Percentiles rank a stretch among this genome's conserved stretches.
Conservation (phyloP, 2,888 invertebrate genomes). For the Argyresthia goedartella region DNA sequence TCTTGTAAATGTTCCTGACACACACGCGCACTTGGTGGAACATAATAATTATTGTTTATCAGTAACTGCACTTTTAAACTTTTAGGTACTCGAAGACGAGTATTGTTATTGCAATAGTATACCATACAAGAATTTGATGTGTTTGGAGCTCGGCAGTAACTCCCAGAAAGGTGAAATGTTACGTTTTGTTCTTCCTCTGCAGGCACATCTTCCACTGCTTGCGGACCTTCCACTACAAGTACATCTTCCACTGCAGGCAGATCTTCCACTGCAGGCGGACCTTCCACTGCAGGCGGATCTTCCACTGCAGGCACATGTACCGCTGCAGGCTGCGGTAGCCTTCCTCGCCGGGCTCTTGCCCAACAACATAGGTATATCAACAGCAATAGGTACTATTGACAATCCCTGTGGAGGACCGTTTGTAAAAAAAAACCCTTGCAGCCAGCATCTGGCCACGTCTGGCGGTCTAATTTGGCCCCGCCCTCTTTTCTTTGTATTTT, state of each 20-base stretch:
- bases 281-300: constrained; percentile 3
- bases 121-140: constrained; percentile 7
- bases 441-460: too few species aligned
- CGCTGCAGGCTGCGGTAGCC: constrained; percentile 4
- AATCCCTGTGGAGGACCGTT: too few species aligned
- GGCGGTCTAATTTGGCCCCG: too few species aligned
- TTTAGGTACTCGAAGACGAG: constrained; percentile 5
- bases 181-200: constrained; percentile 2
- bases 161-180: constrained; percentile 4
- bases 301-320: constrained; percentile 3
- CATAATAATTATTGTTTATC: constrained; percentile 6
- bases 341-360: constrained; percentile 8
- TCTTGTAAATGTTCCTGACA: constrained; percentile 10
- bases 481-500: too few species aligned
- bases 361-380: too few species aligned
- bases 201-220: background rate
- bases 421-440: too few species aligned
- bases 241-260: constrained; percentile 6
- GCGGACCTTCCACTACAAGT: constrained; percentile 5
- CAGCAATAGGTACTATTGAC: too few species aligned
- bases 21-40: constrained; percentile 6
- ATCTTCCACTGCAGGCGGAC: constrained; percentile 2
- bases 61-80: constrained; percentile 6
- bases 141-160: constrained; percentile 5
- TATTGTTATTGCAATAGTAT: constrained; percentile 3